Conservation (phyloP, 2,797 vertebrate species). For the Hypotaenidia philippensis region DNA sequence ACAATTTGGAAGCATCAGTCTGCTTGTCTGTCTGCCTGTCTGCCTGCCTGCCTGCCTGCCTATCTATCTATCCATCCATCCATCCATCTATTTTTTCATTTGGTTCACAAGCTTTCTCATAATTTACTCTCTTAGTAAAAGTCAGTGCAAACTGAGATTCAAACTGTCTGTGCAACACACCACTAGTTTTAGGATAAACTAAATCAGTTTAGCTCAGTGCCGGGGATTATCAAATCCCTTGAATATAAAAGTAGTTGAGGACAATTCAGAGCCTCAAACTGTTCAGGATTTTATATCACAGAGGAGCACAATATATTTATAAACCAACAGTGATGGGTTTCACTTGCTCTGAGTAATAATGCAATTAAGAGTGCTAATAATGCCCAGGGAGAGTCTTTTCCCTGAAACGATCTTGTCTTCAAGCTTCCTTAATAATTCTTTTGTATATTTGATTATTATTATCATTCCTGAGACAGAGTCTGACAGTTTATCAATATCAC, state of each 20-base stretch:
- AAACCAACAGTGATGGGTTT: background rate
- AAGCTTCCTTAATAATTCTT: constrained; percentile 67
- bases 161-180: background rate
- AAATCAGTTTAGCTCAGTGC: background rate
- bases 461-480: constrained; percentile 53
- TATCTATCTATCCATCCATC: background rate
- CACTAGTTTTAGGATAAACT: background rate
- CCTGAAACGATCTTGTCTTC: constrained; percentile 23
- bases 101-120: background rate
- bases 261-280: background rate
- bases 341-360: constrained; percentile 44
- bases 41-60: no score
- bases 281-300: background rate
- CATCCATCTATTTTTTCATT: background rate
- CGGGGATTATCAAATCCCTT: background rate
- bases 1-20: background rate
- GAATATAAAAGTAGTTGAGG: background rate
- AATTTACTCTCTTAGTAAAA: background rate
- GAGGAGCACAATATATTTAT: constrained; percentile 19
- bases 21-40: background rate
- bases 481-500: constrained; percentile 75
- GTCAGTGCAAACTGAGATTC: background rate
- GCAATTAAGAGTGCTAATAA: constrained; percentile 63
- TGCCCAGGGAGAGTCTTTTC: constrained; percentile 59
- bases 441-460: constrained; percentile 72